A percentile compares a stretch with the other conserved stretches of the same genome.
These are phyloP conservation scores for Aptenodytes patagonicus DNA, from an alignment of 2,113 vertebrate species.

Conservation along the genomic window DNA sequence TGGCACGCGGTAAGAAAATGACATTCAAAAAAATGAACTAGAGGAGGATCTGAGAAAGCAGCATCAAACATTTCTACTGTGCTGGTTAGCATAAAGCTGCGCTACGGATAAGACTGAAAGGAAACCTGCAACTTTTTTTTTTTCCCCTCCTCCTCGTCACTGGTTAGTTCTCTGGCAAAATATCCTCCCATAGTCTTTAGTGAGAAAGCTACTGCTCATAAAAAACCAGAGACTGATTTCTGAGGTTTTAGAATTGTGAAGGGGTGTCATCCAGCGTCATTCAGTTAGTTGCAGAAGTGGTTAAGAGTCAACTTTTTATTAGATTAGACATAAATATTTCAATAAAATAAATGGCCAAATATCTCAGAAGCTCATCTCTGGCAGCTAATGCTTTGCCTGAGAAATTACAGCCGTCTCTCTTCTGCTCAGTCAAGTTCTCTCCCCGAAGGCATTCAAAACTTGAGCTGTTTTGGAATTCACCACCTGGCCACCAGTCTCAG, in stretches of 20 bases:
- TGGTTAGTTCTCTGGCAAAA: slow-evolving; percentile 25
- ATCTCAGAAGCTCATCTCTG: slow-evolving; percentile 17
- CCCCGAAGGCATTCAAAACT: slow-evolving; percentile 38
- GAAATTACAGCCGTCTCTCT: slow-evolving; percentile 15
- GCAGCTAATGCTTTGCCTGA: slow-evolving; percentile 26
- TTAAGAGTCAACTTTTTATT: background rate
- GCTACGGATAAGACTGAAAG: slow-evolving; percentile 10
- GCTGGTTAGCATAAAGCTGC: background rate
- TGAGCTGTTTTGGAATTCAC: slow-evolving; percentile 67
- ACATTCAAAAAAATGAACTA: background rate
- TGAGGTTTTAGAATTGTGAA: background rate
- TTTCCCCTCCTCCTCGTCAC: background rate
- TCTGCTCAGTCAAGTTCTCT: slow-evolving; percentile 58
- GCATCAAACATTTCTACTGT: background rate
- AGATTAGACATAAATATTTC: background rate
- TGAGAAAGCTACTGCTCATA: slow-evolving; percentile 1
- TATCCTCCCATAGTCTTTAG: background rate
- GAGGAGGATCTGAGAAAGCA: background rate
- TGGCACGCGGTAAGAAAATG: slow-evolving; percentile 1
- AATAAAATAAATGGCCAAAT: slow-evolving; percentile 2
- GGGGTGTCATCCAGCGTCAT: background rate
- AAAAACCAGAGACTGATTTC: background rate
- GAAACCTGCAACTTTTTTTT: slow-evolving; percentile 31
- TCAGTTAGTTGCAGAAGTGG: background rate
- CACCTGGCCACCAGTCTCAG: slow-evolving; percentile 56